These are phyloP conservation scores for Ivindomyrus marchei DNA, from an alignment of 2,113 vertebrate species.

Conservation along the genomic window DNA sequence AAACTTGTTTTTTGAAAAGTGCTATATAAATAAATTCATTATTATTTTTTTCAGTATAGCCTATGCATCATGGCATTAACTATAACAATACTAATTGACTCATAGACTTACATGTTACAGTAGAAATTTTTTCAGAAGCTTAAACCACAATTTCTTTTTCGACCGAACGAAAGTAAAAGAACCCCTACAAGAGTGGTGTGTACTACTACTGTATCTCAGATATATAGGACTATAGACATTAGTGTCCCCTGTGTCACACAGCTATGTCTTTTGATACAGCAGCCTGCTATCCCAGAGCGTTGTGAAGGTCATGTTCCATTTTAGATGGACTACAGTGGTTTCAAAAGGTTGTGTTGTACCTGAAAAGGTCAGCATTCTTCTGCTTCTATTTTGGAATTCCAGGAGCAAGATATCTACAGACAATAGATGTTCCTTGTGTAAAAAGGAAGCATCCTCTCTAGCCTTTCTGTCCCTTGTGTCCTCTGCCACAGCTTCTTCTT, in stretches of 20 bases:
- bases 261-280: not conserved
- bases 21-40: not conserved
- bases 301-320: constrained; percentile 10
- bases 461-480: not conserved
- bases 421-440: not conserved
- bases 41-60: not conserved
- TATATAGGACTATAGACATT: not conserved
- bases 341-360: constrained; percentile 13
- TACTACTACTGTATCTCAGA: not conserved
- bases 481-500: not conserved
- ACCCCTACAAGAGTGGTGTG: not conserved
- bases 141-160: not conserved
- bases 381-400: not conserved
- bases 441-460: not conserved
- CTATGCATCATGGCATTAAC: not conserved
- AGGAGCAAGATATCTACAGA: not conserved
- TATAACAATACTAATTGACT: not conserved
- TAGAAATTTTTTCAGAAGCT: not conserved
- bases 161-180: not conserved
- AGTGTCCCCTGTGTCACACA: not conserved
- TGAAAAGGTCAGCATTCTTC: constrained; percentile 3
- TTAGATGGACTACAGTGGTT: not conserved
- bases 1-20: not conserved
- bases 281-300: not conserved
- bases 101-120: not conserved